Base-by-base conservation (phyloP, 2,888 invertebrate species). In the Oscheius onirici region DNA sequence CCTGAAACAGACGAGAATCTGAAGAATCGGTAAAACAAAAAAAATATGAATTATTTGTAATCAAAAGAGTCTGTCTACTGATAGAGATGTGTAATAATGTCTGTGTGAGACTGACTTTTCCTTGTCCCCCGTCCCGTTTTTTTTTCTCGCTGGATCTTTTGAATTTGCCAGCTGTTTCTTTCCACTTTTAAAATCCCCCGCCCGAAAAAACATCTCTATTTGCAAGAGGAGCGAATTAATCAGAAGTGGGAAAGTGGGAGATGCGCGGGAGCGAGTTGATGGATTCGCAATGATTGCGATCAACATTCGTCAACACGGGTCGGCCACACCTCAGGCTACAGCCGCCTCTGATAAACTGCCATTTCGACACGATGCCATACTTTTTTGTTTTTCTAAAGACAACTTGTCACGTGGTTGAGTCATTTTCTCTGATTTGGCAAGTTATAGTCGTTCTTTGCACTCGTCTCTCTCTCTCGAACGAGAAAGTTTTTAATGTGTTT, bases 401-500 rank as follows among this genome's bases (percentile, higher is more conserved):
- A 34, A 34, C 3, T 34, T 6, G 34, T 34, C 34, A 34, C 34
- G 8, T 34, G 34, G 34, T 34, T 8, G 3, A 34, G 34, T 34
- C n/a, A n/a, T 34, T 34, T 34, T 34, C 34, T 34, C 8, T 34
- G 3, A 3, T 8, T 34, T 34, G 34, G 8, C 3, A 6, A 34
- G 34, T 34, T 6, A 3, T 34, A 8, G 8, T 34, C 34, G 34
- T 34, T 34, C 34, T 34, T 8, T 34, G 34, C 8, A 34, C 34
- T 34, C 34, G n/a, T 34, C 34, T 34, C 34, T 3, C 34, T 8
- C 3, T 34, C 34, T 6, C 34, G 5, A 34, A 3, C 34, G 8
- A 34, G 34, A 34, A 34, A 3, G 8, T 34, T 70, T 74, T 54
- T 68, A 84, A n/a, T n/a, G n/a, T n/a, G n/a, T n/a, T n/a, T n/a